phyloP scores from a whole-genome alignment of 2,797 vertebrate species.

The Florisuga fusca region DNA sequence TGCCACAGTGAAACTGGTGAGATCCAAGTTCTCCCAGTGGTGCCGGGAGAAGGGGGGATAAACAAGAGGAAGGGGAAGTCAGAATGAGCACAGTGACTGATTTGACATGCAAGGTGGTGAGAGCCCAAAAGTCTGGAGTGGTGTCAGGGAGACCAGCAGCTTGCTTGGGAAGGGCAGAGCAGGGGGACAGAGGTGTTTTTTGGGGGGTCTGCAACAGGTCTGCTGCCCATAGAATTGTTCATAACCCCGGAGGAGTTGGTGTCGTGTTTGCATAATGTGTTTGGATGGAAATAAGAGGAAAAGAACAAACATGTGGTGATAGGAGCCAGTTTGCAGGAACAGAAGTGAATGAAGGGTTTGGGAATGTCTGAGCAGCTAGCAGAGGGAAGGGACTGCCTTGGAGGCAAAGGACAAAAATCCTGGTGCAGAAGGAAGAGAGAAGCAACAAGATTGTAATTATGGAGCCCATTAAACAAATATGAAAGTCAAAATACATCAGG shows the following conservation, averaged over 20 bases:
- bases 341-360: not conserved
- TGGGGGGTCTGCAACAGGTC: not conserved
- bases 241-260: not conserved
- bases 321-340: not conserved
- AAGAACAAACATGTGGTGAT: not conserved
- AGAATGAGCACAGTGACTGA: not conserved
- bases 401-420: not conserved
- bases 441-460: not conserved
- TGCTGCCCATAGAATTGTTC: not conserved
- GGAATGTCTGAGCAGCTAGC: not conserved
- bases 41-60: not conserved
- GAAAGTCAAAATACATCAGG: not conserved
- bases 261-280: not conserved
- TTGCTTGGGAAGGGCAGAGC: not conserved
- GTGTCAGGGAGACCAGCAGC: not conserved
- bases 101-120: not conserved
- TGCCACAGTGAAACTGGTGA: not conserved
- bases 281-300: not conserved
- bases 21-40: not conserved
- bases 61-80: not conserved
- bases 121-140: not conserved
- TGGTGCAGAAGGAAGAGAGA: not conserved
- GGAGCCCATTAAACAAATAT: not conserved
- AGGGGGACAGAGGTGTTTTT: not conserved
- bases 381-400: not conserved